A percentile compares a stretch with the other conserved stretches of the same genome.
Conservation (phyloP, 2,888 invertebrate species). For the Zygothrica quintamaculata region DNA sequence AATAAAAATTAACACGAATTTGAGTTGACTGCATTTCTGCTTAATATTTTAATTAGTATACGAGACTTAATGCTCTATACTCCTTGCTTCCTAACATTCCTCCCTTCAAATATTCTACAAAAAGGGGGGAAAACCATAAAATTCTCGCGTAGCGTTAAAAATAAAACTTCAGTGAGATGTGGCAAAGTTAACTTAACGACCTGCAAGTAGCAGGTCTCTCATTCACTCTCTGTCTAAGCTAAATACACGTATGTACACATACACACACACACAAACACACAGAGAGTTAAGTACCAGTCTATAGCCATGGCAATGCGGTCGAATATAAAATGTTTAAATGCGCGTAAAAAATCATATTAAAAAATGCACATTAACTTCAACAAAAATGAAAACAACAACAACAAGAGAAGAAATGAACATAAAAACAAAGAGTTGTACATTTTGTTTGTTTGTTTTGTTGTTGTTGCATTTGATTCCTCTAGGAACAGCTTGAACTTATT, state of each 20-base stretch:
- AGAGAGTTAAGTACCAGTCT: background rate
- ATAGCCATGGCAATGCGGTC: slow-evolving; percentile 4
- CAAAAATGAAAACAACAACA: slow-evolving; percentile 17
- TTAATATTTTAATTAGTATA: slow-evolving; percentile 68
- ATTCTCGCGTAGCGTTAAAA: slow-evolving; percentile 36
- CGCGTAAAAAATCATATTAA: slow-evolving; percentile 66
- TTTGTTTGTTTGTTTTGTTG: slow-evolving; percentile 26
- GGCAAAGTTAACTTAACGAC: slow-evolving; percentile 50
- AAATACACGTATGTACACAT: slow-evolving; percentile 3
- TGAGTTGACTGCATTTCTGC: slow-evolving; percentile 58
- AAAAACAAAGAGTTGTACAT: slow-evolving; percentile 40
- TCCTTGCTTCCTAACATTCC: too few species aligned
- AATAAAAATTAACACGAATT: slow-evolving; percentile 75
- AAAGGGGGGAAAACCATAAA: slow-evolving; percentile 35
- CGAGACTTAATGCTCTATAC: too few species aligned
- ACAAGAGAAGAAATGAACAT: slow-evolving; percentile 28
- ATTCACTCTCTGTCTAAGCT: too few species aligned
- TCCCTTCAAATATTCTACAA: too few species aligned
- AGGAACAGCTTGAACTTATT: slow-evolving; percentile 20
- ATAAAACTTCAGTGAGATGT: slow-evolving; percentile 44
- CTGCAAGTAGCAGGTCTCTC: slow-evolving; percentile 69
- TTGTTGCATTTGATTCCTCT: too few species aligned
- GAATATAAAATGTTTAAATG: slow-evolving; percentile 63
- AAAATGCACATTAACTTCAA: slow-evolving; percentile 67
- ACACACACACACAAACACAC: slow-evolving; percentile 10